These are phyloP conservation scores for Anableps anableps DNA, from an alignment of 2,797 vertebrate genomes.

Conservation along the genomic window DNA sequence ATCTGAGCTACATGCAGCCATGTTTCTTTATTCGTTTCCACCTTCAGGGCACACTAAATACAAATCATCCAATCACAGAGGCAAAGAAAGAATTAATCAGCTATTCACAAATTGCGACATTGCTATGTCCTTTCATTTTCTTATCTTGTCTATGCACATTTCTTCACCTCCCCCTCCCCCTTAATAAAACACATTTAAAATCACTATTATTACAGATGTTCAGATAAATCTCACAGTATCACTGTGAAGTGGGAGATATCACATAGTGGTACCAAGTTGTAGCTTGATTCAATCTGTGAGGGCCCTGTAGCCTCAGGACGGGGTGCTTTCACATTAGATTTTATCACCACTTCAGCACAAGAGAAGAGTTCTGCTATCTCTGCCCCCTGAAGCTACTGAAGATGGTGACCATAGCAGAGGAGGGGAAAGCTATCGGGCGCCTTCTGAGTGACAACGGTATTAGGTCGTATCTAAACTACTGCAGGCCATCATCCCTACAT, in stretches of 20 bases:
- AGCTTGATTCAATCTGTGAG: constrained; percentile 66
- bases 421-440: constrained; percentile 41
- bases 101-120: constrained; percentile 68
- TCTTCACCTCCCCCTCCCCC: constrained; percentile 32
- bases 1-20: constrained; percentile 30
- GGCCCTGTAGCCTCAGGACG: constrained; percentile 45
- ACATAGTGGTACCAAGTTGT: constrained; percentile 57
- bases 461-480: constrained; percentile 46
- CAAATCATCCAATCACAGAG: constrained; percentile 65
- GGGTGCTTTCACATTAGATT: constrained; percentile 68
- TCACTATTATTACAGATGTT: constrained; percentile 68
- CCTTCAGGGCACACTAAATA: constrained; percentile 45
- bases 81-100: constrained; percentile 71
- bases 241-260: constrained; percentile 58
- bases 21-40: constrained; percentile 52
- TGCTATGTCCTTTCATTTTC: constrained; percentile 70
- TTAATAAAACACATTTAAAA: constrained; percentile 55
- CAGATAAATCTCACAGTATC: constrained; percentile 63
- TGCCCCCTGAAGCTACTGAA: constrained; percentile 55
- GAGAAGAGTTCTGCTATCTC: constrained; percentile 65
- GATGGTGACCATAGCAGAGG: constrained; percentile 66
- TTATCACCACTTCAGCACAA: constrained; percentile 68
- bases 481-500: constrained; percentile 24
- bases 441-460: constrained; percentile 57
- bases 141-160: constrained; percentile 70